A percentile compares a stretch with the other conserved stretches of the same genome.
phyloP scores from a whole-genome alignment of 2,888 invertebrate species.

The Microctonus brassicae region DNA sequence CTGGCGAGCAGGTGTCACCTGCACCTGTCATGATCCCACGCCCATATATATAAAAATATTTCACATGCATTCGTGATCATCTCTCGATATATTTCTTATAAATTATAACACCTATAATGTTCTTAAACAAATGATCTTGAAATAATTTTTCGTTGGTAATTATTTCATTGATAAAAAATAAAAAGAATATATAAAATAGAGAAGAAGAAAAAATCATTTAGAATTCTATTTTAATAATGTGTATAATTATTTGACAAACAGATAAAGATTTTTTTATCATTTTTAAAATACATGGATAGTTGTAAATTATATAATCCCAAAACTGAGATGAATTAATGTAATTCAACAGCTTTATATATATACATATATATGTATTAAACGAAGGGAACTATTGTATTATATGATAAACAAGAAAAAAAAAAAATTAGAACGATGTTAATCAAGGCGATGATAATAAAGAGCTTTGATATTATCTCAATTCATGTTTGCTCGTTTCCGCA shows the following conservation, averaged over 20 bases:
- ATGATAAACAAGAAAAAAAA: background rate
- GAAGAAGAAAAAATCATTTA: no score
- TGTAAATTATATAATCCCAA: background rate
- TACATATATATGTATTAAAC: background rate
- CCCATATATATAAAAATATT: background rate
- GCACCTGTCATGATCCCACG: slow-evolving; percentile 54
- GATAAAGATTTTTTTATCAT: background rate
- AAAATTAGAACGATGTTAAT: background rate
- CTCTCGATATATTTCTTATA: background rate
- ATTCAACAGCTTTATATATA: background rate
- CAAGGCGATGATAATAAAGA: slow-evolving; percentile 7
- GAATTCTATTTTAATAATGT: no score
- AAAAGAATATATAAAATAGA: no score
- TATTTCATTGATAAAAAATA: background rate
- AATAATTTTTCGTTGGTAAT: background rate
- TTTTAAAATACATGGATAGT: background rate
- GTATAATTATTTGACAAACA: no score
- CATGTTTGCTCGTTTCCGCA: slow-evolving; percentile 12
- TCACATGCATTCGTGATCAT: background rate
- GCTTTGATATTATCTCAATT: slow-evolving; percentile 12
- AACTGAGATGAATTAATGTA: background rate
- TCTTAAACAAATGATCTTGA: background rate
- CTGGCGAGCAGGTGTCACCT: slow-evolving; percentile 55
- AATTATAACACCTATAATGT: background rate
- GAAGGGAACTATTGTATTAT: background rate